phyloP scores from a whole-genome alignment of 2,113 vertebrate genomes.

The Osmerus mordax region DNA sequence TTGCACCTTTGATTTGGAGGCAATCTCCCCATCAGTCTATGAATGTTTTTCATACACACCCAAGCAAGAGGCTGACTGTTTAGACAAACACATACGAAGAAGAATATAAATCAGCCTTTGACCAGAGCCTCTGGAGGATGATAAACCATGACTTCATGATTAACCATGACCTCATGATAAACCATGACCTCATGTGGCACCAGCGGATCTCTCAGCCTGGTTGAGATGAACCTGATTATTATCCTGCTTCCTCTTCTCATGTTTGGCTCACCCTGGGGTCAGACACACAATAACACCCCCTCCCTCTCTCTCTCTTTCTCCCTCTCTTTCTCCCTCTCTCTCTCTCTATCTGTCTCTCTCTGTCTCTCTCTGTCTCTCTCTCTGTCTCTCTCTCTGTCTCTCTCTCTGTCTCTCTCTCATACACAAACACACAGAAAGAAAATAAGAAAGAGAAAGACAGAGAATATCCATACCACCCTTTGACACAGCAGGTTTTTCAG shows the following conservation, averaged over 20 bases:
- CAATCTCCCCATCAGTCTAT: background rate
- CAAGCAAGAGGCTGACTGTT: background rate
- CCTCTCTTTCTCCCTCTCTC: background rate
- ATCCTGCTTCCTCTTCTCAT: too few relatives aligned
- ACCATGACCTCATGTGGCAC: background rate
- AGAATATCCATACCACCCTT: too few relatives aligned
- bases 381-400: too few relatives aligned
- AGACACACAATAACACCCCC: background rate
- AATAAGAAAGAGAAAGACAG: too few relatives aligned
- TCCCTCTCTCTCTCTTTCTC: slow-evolving; percentile 7
- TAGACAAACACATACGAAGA: background rate
- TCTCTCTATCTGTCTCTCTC: too few relatives aligned
- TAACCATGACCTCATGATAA: background rate
- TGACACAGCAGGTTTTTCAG: too few relatives aligned
- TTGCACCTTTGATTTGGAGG: background rate
- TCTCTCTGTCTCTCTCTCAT: too few relatives aligned
- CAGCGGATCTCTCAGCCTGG: background rate
- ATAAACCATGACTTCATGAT: background rate
- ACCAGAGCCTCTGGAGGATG: background rate
- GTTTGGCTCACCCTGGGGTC: too few relatives aligned
- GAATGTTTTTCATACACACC: background rate
- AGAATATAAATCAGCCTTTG: background rate
- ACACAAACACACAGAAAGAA: too few relatives aligned
- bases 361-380: too few relatives aligned
- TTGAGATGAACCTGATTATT: background rate